Evolutionary conservation across 23 tunicate species (phyloP).

Genomic region (Ciona savignyi): DNA sequence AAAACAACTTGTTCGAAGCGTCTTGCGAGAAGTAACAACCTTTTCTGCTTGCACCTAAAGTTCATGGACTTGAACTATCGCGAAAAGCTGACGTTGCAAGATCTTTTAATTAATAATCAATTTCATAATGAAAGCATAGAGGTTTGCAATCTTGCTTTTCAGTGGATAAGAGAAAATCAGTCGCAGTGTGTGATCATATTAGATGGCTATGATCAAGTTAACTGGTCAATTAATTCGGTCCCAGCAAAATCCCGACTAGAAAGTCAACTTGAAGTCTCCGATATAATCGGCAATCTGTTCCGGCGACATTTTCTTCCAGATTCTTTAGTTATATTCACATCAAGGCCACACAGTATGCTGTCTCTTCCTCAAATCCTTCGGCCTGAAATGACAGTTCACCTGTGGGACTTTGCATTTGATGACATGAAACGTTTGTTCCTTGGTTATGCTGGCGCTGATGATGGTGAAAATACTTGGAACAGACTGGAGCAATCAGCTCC

Average conservation of each 20-base stretch:
- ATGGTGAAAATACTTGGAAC: slow-evolving; percentile 7
- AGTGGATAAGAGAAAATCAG: slow-evolving; percentile 7
- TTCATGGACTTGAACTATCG: slow-evolving; percentile 7
- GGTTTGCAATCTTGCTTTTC: slow-evolving; percentile 6
- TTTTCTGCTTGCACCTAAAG: neutral
- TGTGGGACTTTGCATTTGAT: slow-evolving; percentile 4
- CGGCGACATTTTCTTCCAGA: neutral
- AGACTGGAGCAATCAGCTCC: slow-evolving; percentile 3
- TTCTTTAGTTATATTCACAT: neutral
- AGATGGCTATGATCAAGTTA: slow-evolving; percentile 21
- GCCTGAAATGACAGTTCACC: slow-evolving; percentile 4
- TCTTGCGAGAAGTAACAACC: neutral
- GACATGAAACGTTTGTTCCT: slow-evolving; percentile 15
- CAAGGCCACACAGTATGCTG: slow-evolving; percentile 9
- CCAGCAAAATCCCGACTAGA: neutral
- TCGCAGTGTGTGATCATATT: slow-evolving; percentile 7
- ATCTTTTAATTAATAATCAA: neutral
- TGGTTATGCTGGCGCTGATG: neutral
- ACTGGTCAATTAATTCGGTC: slow-evolving; percentile 3
- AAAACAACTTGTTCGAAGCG: slow-evolving; percentile 16
- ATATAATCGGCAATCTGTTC: slow-evolving; percentile 8
- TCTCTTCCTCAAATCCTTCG: neutral
- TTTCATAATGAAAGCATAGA: neutral
- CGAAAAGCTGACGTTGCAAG: slow-evolving; percentile 1
- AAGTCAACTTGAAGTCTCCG: neutral